A percentile compares a stretch with the other conserved stretches of the same genome.
phyloP scores from a whole-genome alignment of 2,888 invertebrate species.

The Eustalomyia histrio region DNA sequence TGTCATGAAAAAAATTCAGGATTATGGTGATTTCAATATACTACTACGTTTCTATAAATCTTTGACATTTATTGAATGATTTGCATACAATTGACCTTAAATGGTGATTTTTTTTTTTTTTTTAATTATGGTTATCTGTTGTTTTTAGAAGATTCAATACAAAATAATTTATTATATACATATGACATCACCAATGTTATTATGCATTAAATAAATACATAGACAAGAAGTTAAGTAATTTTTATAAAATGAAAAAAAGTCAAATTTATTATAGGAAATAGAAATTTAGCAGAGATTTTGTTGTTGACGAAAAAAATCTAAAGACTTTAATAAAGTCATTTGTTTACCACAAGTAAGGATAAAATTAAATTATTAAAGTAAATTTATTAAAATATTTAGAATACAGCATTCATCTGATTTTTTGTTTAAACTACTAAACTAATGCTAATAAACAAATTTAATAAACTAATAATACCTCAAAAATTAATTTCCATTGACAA shows the following conservation, averaged over 20 bases:
- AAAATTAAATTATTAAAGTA: too few species aligned
- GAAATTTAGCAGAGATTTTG: slow-evolving; percentile 11
- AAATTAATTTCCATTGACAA: too few species aligned
- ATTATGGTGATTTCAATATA: not conserved
- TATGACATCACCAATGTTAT: slow-evolving; percentile 4
- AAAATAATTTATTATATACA: not conserved
- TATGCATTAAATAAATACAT: slow-evolving; percentile 7
- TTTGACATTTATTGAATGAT: slow-evolving; percentile 54
- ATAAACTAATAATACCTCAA: too few species aligned
- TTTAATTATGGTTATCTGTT: not conserved
- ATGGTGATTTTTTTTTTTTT: slow-evolving; percentile 30
- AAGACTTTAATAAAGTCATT: slow-evolving; percentile 16
- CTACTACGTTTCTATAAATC: not conserved
- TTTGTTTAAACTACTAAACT: too few species aligned
- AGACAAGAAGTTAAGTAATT: not conserved
- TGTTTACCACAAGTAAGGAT: too few species aligned
- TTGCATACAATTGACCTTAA: slow-evolving; percentile 58
- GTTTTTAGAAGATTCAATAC: not conserved
- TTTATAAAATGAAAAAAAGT: not conserved
- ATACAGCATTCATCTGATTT: too few species aligned
- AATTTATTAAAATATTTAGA: too few species aligned
- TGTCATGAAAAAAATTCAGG: not conserved
- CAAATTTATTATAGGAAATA: not conserved
- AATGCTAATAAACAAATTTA: too few species aligned
- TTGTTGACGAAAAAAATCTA: not conserved